Percentiles rank a stretch among this genome's conserved stretches.
These are phyloP conservation scores for Cathartes aura DNA, from an alignment of 2,113 vertebrate species.

Conservation along the genomic window DNA sequence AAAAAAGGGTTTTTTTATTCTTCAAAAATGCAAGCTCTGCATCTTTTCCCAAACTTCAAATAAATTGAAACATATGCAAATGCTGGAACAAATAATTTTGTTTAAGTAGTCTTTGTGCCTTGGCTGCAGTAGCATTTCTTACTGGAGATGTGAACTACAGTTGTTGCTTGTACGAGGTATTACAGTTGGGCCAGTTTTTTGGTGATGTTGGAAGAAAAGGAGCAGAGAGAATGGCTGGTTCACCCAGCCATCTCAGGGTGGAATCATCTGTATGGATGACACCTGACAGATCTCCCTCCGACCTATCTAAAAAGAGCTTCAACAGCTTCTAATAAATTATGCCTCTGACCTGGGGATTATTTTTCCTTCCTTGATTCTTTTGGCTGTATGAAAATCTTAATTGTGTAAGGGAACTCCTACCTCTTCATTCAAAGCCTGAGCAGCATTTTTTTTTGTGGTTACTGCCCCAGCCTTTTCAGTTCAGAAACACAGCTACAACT, in stretches of 20 bases:
- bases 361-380: background rate
- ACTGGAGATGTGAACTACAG: background rate
- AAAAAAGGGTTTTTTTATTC: background rate
- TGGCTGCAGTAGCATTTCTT: background rate
- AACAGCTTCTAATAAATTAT: background rate
- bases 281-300: background rate
- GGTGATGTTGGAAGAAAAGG: background rate
- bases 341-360: background rate
- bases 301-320: background rate
- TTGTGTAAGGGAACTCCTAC: background rate
- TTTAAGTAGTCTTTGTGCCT: background rate
- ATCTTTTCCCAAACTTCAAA: background rate
- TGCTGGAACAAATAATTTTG: background rate
- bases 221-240: background rate
- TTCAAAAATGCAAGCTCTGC: background rate
- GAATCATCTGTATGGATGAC: background rate
- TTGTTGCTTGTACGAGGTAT: background rate
- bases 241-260: background rate
- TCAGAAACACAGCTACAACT: background rate
- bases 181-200: accelerated
- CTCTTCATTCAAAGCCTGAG: background rate
- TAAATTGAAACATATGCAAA: background rate
- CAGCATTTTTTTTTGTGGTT: background rate
- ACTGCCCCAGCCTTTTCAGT: background rate
- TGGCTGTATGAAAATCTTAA: background rate